These are phyloP conservation scores for Columba livia DNA, from an alignment of 2,113 vertebrate species.

Conservation along the genomic window DNA sequence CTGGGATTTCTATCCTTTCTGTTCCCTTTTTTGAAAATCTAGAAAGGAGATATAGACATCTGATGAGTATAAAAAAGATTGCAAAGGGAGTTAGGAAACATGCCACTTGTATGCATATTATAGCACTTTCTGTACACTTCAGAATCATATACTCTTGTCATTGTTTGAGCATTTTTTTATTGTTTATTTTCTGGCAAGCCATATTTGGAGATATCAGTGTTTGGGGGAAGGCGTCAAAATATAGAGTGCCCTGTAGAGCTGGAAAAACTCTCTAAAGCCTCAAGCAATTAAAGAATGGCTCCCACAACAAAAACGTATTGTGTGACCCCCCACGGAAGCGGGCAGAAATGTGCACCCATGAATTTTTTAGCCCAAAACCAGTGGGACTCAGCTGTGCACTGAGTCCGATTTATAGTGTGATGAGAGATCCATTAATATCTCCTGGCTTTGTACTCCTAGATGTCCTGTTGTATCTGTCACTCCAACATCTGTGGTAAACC, in stretches of 20 bases:
- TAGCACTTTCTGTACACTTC: neutral
- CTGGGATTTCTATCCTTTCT: neutral
- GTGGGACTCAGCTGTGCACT: neutral
- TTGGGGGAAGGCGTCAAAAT: neutral
- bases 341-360: neutral
- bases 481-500: neutral
- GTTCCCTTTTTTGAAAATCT: neutral
- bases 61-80: neutral
- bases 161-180: neutral
- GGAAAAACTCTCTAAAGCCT: neutral
- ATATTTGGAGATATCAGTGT: neutral
- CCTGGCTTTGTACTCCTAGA: neutral
- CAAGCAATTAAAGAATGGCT: neutral
- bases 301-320: neutral
- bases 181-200: neutral
- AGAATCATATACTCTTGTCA: neutral
- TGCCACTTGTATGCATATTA: neutral
- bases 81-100: neutral
- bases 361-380: neutral
- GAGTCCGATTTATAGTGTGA: neutral
- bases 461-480: neutral
- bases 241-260: neutral
- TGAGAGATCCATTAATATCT: neutral
- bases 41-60: neutral
- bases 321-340: neutral